Evolutionary conservation across 2,113 vertebrate genomes (phyloP).

Genomic region (Lontra canadensis): DNA sequence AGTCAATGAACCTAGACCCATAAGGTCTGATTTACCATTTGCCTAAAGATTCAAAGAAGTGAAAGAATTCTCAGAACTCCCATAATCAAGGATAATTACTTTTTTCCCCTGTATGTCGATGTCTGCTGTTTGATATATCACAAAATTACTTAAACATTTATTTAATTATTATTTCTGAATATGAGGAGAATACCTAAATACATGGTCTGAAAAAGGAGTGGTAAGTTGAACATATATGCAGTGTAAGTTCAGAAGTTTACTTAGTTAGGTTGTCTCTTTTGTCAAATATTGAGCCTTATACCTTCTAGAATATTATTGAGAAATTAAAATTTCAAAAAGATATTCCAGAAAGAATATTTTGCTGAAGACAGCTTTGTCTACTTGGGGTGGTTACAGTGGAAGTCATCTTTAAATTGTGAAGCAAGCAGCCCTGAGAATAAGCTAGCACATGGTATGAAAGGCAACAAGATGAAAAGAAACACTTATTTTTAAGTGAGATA

Average conservation of each 20-base stretch:
- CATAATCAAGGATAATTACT: not conserved
- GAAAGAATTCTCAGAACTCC: slow-evolving; percentile 10
- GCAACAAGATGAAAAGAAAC: not conserved
- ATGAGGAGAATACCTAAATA: not conserved
- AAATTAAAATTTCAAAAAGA: not conserved
- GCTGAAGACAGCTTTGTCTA: not conserved
- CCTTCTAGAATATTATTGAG: not conserved
- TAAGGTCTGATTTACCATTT: not conserved
- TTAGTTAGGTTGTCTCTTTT: not conserved
- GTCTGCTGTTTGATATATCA: not conserved
- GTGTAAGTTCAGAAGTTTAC: not conserved
- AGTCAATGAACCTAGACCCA: slow-evolving; percentile 28
- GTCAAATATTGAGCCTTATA: not conserved
- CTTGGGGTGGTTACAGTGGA: not conserved
- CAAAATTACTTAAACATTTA: not conserved
- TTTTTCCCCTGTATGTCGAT: not conserved
- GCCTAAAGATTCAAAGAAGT: not conserved
- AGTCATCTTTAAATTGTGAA: not conserved
- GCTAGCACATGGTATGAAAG: not conserved
- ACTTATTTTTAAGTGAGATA: not conserved
- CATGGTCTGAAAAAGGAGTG: not conserved
- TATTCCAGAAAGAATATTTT: not conserved
- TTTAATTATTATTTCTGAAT: not conserved
- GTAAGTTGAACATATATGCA: not conserved
- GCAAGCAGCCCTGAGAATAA: not conserved